These are phyloP conservation scores for Furcula furcula DNA, from an alignment of 2,888 invertebrate species.

Conservation along the genomic window DNA sequence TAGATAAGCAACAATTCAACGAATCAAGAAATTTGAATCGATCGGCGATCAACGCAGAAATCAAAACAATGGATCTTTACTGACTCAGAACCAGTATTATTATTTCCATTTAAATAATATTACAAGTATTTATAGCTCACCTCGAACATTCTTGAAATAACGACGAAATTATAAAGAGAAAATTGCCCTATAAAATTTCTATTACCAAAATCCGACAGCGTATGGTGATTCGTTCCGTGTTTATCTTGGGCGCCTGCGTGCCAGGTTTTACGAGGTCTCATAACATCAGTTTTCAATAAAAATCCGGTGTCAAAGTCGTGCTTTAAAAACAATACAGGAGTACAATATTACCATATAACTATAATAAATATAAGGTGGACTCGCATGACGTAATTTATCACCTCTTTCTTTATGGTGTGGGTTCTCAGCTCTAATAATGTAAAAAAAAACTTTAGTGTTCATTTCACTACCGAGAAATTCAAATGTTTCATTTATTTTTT, in stretches of 20 bases:
- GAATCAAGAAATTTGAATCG: conserved; percentile 9
- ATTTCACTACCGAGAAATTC: no score
- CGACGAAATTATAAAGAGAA: conserved; percentile 46
- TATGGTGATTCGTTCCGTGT: conserved; percentile 43
- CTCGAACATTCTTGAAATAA: conserved; percentile 34
- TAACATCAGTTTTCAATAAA: conserved; percentile 66
- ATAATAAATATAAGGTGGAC: conserved; percentile 51
- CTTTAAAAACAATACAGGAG: conserved; percentile 53
- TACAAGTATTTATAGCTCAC: conserved; percentile 22
- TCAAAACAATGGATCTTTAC: conserved; percentile 21
- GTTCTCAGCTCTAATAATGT: conserved; percentile 3
- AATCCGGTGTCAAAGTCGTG: conserved; percentile 45
- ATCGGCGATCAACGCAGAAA: conserved; percentile 21
- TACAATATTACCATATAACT: conserved; percentile 42
- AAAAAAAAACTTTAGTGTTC: neutral
- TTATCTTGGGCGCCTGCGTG: conserved; percentile 52
- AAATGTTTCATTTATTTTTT: no score
- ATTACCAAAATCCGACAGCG: conserved; percentile 43
- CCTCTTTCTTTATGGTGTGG: conserved; percentile 7
- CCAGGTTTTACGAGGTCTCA: conserved; percentile 57
- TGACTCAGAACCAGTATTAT: conserved; percentile 12
- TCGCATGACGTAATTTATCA: conserved; percentile 36
- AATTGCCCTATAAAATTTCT: conserved; percentile 58
- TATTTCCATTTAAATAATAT: conserved; percentile 15
- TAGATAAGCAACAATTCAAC: conserved; percentile 26